Conservation (phyloP, 2,888 invertebrate species). For the Trachelus stipa region DNA sequence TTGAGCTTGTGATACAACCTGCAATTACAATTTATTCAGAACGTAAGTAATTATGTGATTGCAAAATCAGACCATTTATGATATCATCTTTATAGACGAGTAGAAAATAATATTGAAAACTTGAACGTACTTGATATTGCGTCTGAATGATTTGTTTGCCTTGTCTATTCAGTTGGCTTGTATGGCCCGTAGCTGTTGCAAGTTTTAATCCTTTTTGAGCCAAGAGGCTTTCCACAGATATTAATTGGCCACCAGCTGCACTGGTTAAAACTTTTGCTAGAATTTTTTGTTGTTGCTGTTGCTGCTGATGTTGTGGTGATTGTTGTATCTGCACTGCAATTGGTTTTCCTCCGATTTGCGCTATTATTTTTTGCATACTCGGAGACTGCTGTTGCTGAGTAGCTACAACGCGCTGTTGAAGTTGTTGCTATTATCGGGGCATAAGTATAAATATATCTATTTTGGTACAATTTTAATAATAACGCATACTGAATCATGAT, state of each 20-base stretch:
- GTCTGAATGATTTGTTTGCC: constrained; percentile 63
- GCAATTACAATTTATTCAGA: constrained; percentile 1
- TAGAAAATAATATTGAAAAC: no score
- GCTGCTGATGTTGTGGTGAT: constrained; percentile 62
- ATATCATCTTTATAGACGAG: no score
- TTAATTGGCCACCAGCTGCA: constrained; percentile 72
- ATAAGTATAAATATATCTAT: background rate
- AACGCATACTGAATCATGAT: background rate
- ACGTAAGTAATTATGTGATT: no score
- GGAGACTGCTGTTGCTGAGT: constrained; percentile 55
- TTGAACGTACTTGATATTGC: constrained; percentile 57
- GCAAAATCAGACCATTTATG: no score
- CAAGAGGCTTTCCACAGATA: constrained; percentile 72
- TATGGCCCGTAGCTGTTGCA: constrained; percentile 51
- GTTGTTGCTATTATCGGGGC: constrained; percentile 43
- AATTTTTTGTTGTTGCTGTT: constrained; percentile 68
- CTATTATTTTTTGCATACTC: constrained; percentile 64
- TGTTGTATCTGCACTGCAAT: constrained; percentile 69
- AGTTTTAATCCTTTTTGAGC: constrained; percentile 67
- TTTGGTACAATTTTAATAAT: background rate
- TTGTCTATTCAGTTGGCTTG: constrained; percentile 58
- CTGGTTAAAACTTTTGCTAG: constrained; percentile 81
- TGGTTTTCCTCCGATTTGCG: constrained; percentile 64
- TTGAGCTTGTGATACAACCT: constrained; percentile 64
- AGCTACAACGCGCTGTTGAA: constrained; percentile 62